Conservation (phyloP, 2,797 vertebrate species). For the Buceros bicornis region DNA sequence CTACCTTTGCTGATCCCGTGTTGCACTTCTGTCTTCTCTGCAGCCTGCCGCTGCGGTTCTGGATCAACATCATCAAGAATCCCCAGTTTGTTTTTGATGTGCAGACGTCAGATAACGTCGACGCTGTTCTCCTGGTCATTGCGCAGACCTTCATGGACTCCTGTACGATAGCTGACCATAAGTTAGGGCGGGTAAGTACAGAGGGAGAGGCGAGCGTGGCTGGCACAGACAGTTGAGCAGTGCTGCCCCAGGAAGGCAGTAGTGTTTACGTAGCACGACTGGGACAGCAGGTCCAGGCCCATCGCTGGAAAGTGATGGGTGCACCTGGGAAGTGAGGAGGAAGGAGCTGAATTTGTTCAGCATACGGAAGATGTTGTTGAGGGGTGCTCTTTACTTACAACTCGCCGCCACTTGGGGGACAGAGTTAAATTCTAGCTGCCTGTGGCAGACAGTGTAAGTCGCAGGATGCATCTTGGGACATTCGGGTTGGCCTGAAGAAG, state of each 20-base stretch:
- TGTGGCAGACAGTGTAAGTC: not conserved
- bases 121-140: slow-evolving; percentile 94
- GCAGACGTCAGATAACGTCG: slow-evolving; percentile 94
- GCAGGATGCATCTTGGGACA: not conserved
- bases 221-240: not conserved
- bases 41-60: slow-evolving; percentile 95
- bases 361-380: not conserved
- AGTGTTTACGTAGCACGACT: fast-evolving
- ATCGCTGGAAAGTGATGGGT: not conserved
- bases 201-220: not conserved
- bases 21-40: not conserved
- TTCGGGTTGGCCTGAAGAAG: not conserved
- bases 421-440: not conserved
- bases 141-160: slow-evolving; percentile 99
- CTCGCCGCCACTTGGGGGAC: not conserved
- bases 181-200: slow-evolving; percentile 92
- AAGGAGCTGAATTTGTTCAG: not conserved
- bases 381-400: not conserved
- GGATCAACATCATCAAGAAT: slow-evolving; percentile 99
- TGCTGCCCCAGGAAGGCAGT: not conserved
- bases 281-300: not conserved
- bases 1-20: not conserved
- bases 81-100: slow-evolving; percentile 98
- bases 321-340: not conserved
- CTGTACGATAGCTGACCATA: slow-evolving; percentile 96